Evolutionary conservation across 2,888 invertebrate species (phyloP).

Genomic region (Ctenicera cuprea): DNA sequence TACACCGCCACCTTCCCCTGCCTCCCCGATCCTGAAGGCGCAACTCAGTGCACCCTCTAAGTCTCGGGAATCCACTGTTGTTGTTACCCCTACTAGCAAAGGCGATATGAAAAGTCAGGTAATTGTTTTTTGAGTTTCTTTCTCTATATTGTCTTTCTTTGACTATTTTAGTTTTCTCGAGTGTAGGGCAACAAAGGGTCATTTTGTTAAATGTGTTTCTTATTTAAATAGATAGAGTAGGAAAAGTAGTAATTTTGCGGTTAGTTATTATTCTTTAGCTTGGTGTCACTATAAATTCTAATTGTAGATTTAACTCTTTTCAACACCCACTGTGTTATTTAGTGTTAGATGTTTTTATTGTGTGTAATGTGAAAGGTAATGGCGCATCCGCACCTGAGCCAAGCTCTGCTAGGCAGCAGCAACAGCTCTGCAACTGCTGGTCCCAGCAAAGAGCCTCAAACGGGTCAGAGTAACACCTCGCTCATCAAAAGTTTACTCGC

Average conservation of each 20-base stretch:
- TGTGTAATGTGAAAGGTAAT: slow-evolving; percentile 72
- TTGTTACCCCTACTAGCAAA: slow-evolving; percentile 71
- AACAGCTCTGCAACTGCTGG: slow-evolving; percentile 62
- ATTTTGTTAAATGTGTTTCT: no score
- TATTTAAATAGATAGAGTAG: no score
- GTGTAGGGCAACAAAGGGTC: neutral
- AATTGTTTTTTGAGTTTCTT: slow-evolving; percentile 62
- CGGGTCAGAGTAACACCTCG: slow-evolving; percentile 80
- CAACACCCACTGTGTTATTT: slow-evolving; percentile 31
- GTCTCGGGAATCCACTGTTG: slow-evolving; percentile 67
- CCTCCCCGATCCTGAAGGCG: slow-evolving; percentile 89
- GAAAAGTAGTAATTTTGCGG: no score
- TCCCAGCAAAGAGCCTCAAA: slow-evolving; percentile 66
- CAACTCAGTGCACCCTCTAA: slow-evolving; percentile 85
- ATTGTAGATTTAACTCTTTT: no score
- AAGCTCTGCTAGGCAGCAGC: slow-evolving; percentile 74
- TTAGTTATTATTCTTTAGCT: no score
- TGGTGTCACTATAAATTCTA: no score
- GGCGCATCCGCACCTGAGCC: slow-evolving; percentile 79
- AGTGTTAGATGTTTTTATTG: slow-evolving; percentile 55
- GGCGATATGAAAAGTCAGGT: slow-evolving; percentile 76
- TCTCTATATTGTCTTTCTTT: slow-evolving; percentile 10
- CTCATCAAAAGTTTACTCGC: slow-evolving; percentile 95
- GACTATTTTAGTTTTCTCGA: slow-evolving; percentile 8
- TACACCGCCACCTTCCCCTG: slow-evolving; percentile 75